phyloP scores from a whole-genome alignment of 2,888 invertebrate species.

The Anoplius nigerrimus region DNA sequence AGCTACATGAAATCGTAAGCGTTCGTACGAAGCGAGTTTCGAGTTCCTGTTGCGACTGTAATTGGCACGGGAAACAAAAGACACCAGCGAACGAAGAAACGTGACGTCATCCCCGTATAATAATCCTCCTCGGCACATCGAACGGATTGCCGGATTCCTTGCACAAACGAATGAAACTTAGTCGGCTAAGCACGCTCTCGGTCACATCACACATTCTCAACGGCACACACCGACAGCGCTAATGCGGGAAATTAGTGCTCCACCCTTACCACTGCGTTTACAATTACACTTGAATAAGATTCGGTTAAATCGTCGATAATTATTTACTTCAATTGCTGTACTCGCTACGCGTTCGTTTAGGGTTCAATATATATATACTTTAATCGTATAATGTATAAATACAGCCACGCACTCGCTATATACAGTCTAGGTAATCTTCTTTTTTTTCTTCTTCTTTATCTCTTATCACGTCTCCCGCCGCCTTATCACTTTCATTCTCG shows the following conservation, averaged over 20 bases:
- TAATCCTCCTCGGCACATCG: not conserved
- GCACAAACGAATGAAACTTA: slow-evolving; percentile 5
- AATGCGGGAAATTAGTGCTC: slow-evolving; percentile 29
- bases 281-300: slow-evolving; percentile 27
- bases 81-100: slow-evolving; percentile 35
- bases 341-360: slow-evolving; percentile 17
- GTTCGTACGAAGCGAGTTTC: slow-evolving; percentile 37
- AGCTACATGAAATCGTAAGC: slow-evolving; percentile 6
- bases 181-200: slow-evolving; percentile 17
- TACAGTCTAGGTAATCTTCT: too few species aligned
- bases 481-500: too few species aligned
- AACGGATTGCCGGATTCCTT: slow-evolving; percentile 11
- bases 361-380: too few species aligned
- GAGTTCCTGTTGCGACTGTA: slow-evolving; percentile 35
- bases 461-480: too few species aligned
- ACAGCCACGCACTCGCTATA: slow-evolving; percentile 3
- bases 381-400: slow-evolving; percentile 14
- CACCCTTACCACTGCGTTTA: slow-evolving; percentile 41
- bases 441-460: slow-evolving; percentile 23
- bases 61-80: slow-evolving; percentile 39
- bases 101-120: slow-evolving; percentile 2
- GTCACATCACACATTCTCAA: slow-evolving; percentile 21
- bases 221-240: slow-evolving; percentile 10
- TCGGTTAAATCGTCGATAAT: slow-evolving; percentile 41
- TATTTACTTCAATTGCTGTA: slow-evolving; percentile 39